A percentile compares a stretch with the other conserved stretches of the same genome.
phyloP scores from a whole-genome alignment of 2,888 invertebrate species.

The Pasiphila rectangulata region DNA sequence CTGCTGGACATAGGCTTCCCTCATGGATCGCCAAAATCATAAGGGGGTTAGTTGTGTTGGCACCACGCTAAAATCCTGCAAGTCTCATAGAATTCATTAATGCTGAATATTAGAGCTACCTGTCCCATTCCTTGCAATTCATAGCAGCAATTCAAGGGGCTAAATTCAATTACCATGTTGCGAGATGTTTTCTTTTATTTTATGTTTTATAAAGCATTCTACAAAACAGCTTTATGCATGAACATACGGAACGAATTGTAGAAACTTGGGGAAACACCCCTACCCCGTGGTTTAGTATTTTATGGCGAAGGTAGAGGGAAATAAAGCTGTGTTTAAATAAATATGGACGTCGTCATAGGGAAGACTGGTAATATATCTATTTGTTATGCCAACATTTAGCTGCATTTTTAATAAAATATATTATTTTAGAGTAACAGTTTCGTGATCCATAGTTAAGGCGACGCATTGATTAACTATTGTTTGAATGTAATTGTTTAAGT shows the following conservation, averaged over 20 bases:
- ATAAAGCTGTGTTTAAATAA: not conserved
- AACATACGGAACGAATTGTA: conserved; percentile 14
- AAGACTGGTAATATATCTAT: no score
- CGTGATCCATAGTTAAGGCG: no score
- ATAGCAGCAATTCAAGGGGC: conserved; percentile 45
- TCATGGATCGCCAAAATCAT: no score
- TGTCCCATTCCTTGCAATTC: conserved; percentile 44
- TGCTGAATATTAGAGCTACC: conserved; percentile 28
- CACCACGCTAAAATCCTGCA: not conserved
- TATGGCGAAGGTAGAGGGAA: conserved; percentile 4
- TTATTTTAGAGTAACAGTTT: no score
- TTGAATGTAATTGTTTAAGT: no score
- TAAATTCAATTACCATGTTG: conserved; percentile 66
- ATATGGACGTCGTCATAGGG: not conserved
- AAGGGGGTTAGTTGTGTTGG: no score
- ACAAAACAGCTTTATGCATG: conserved; percentile 51
- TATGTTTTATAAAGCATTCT: conserved; percentile 65
- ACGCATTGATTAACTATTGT: no score
- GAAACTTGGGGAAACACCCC: conserved; percentile 8
- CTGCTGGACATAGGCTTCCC: no score
- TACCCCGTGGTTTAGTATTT: conserved; percentile 6
- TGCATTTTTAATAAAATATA: no score
- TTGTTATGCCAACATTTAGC: no score
- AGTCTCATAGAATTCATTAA: conserved; percentile 3
- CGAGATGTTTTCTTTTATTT: conserved; percentile 47